These are phyloP conservation scores for Antennarius striatus DNA, from an alignment of 2,113 vertebrate species.

Conservation along the genomic window DNA sequence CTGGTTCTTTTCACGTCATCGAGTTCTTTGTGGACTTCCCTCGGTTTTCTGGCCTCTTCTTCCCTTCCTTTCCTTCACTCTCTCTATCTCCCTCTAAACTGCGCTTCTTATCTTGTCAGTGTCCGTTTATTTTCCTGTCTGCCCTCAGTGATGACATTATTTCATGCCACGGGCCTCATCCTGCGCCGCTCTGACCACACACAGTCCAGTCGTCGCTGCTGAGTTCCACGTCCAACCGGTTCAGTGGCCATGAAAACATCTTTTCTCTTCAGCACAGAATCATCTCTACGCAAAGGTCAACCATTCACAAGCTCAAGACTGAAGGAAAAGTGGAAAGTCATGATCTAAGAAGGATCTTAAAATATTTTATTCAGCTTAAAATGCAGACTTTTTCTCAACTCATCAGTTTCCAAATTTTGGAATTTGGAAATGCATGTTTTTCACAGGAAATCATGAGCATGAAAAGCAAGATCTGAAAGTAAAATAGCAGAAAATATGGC, in stretches of 20 bases:
- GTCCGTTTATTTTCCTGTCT: slow-evolving; percentile 46
- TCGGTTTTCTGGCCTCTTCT: not conserved
- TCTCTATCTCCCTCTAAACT: slow-evolving; percentile 16
- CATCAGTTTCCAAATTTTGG: too few relatives aligned
- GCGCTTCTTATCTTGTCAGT: slow-evolving; percentile 51
- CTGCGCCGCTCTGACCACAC: slow-evolving; percentile 20
- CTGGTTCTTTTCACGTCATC: too few relatives aligned
- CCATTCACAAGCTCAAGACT: too few relatives aligned
- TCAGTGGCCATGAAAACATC: too few relatives aligned
- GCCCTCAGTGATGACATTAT: slow-evolving; percentile 42
- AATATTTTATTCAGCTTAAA: too few relatives aligned
- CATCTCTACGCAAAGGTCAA: too few relatives aligned
- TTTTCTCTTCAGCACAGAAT: not conserved
- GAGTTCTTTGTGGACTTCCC: not conserved
- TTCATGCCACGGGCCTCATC: slow-evolving; percentile 35
- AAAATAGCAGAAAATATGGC: not conserved
- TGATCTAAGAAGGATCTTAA: too few relatives aligned
- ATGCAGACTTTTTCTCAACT: too few relatives aligned
- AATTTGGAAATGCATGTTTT: too few relatives aligned
- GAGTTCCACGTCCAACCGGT: not conserved
- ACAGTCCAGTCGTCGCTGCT: not conserved
- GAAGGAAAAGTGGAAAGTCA: too few relatives aligned
- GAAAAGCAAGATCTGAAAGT: too few relatives aligned
- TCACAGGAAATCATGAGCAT: too few relatives aligned
- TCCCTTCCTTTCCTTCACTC: not conserved